Percentiles rank a stretch among this genome's conserved stretches.
These are phyloP conservation scores for Neodiprion lecontei DNA, from an alignment of 1,140 invertebrate genomes.

Conservation along the genomic window DNA sequence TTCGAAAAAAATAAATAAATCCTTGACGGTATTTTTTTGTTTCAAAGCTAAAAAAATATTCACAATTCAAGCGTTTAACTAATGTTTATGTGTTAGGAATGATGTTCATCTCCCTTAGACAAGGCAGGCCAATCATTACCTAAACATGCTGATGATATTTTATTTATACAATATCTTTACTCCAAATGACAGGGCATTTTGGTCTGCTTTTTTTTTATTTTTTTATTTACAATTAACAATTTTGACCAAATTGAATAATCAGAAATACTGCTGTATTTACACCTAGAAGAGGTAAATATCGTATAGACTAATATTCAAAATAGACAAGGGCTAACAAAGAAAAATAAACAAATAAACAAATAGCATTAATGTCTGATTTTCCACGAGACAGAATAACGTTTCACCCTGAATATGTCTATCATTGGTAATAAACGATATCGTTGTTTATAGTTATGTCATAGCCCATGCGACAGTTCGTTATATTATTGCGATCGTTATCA, in stretches of 20 bases:
- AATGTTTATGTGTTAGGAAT: not conserved
- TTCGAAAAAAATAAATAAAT: not conserved
- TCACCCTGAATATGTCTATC: not conserved
- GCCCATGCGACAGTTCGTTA: not conserved
- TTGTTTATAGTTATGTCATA: not conserved
- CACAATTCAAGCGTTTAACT: not conserved
- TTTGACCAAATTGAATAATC: not conserved
- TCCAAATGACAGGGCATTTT: not conserved
- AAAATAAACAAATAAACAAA: not conserved
- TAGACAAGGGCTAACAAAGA: not conserved
- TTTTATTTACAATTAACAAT: not conserved
- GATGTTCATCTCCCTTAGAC: not conserved
- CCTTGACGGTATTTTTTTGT: too few relatives aligned
- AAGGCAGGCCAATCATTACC: not conserved
- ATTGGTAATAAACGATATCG: not conserved
- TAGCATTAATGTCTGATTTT: not conserved
- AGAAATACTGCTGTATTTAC: not conserved
- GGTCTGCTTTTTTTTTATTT: not conserved
- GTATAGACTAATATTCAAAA: not conserved
- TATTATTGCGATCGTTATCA: too few relatives aligned
- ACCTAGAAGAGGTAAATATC: not conserved
- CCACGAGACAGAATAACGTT: not conserved
- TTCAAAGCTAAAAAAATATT: too few relatives aligned
- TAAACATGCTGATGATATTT: not conserved
- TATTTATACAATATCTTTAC: not conserved